phyloP scores from a whole-genome alignment of 2,888 invertebrate species.

The Litoditis marina region DNA sequence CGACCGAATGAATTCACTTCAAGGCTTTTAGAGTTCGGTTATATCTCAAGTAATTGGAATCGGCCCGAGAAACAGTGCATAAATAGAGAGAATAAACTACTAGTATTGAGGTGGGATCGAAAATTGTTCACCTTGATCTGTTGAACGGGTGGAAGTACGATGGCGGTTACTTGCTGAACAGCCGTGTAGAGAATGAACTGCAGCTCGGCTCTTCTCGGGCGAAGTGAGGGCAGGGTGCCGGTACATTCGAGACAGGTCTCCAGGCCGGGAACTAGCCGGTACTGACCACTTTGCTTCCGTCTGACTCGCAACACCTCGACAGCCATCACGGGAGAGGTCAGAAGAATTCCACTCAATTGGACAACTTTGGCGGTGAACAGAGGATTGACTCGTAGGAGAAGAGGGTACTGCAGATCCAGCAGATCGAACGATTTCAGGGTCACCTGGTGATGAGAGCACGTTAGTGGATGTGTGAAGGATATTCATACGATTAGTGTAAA shows the following conservation, averaged over 20 bases:
- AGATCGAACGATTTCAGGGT: too few relatives aligned
- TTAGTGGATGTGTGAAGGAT: too few relatives aligned
- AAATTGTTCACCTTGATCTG: conserved; percentile 6
- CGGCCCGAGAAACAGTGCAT: too few relatives aligned
- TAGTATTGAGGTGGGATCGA: too few relatives aligned
- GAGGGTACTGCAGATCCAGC: too few relatives aligned
- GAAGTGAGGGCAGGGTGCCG: conserved; percentile 6
- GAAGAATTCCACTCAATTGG: not conserved
- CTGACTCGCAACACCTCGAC: not conserved
- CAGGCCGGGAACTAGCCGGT: conserved; percentile 2
- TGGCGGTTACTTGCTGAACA: conserved; percentile 3
- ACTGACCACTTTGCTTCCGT: not conserved
- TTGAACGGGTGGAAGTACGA: conserved; percentile 12
- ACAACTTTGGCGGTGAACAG: not conserved
- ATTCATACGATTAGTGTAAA: too few relatives aligned
- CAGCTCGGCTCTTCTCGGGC: not conserved
- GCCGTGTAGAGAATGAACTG: conserved; percentile 3
- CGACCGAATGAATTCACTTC: too few relatives aligned
- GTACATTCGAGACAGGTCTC: conserved; percentile 3
- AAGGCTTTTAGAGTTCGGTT: too few relatives aligned
- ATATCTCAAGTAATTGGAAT: too few relatives aligned
- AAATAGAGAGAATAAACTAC: too few relatives aligned
- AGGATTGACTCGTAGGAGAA: conserved; percentile 7
- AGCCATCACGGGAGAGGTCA: not conserved
- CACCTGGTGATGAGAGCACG: too few relatives aligned